Evolutionary conservation across 2,888 invertebrate species (phyloP).

Genomic region (Plagiodera versicolora): DNA sequence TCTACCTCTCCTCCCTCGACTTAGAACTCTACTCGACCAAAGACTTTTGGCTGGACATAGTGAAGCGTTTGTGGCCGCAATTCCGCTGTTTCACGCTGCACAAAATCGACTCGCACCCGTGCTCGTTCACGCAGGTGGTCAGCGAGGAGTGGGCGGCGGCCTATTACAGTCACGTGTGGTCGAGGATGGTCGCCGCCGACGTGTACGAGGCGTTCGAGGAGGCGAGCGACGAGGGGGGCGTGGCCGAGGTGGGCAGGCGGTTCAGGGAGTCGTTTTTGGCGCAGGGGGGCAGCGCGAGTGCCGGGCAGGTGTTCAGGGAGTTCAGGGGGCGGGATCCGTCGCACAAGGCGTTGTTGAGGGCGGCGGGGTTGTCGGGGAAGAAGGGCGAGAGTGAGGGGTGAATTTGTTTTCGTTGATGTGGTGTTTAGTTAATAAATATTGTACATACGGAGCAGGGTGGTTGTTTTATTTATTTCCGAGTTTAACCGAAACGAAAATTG

Average conservation of each 20-base stretch:
- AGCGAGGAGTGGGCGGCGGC: constrained; percentile 83
- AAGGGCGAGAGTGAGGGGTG: background rate
- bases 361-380: constrained; percentile 50
- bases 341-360: constrained; percentile 75
- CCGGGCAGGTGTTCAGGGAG: constrained; percentile 83
- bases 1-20: constrained; percentile 82
- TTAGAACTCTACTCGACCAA: constrained; percentile 76
- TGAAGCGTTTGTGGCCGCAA: constrained; percentile 76
- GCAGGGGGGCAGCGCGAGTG: constrained; percentile 78
- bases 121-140: constrained; percentile 82
- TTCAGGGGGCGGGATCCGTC: constrained; percentile 93
- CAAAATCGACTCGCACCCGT: constrained; percentile 80
- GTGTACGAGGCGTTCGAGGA: constrained; percentile 84
- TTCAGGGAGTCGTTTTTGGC: constrained; percentile 84
- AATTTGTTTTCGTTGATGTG: background rate
- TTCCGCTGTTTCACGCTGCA: constrained; percentile 77
- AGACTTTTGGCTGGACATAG: constrained; percentile 82
- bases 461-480: constrained; percentile 1
- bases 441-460: background rate
- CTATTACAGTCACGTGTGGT: constrained; percentile 85
- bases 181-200: constrained; percentile 88
- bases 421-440: constrained; percentile 4
- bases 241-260: constrained; percentile 65
- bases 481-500: no score
- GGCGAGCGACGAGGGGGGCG: constrained; percentile 58